phyloP scores from a whole-genome alignment of 1,140 invertebrate species.

The Trissolcus basalis region DNA sequence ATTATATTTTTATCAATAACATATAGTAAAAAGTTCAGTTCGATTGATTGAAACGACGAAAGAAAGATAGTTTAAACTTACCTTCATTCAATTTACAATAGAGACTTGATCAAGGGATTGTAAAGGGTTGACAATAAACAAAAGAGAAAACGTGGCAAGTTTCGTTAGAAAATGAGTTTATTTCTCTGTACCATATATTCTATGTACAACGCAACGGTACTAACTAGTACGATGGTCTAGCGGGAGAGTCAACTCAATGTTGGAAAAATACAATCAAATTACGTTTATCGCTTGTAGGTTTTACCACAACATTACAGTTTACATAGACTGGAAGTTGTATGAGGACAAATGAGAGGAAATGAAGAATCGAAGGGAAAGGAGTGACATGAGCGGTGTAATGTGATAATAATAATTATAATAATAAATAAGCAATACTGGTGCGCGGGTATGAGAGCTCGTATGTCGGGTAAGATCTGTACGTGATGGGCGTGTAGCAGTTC shows the following conservation, averaged over 20 bases:
- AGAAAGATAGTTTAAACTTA: background rate
- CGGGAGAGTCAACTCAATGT: conserved; percentile 70
- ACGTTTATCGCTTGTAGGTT: conserved; percentile 55
- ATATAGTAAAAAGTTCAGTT: too few species aligned
- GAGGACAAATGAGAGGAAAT: conserved; percentile 43
- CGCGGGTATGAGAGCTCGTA: conserved; percentile 67
- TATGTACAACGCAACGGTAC: conserved; percentile 76
- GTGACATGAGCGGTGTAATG: conserved; percentile 63
- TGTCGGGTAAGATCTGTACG: conserved; percentile 74
- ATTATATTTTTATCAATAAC: too few species aligned
- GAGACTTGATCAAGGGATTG: background rate
- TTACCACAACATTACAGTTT: conserved; percentile 54
- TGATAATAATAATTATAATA: conserved; percentile 63
- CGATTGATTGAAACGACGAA: too few species aligned
- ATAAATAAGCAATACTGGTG: conserved; percentile 76
- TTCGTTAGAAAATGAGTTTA: conserved; percentile 77
- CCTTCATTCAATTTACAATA: background rate
- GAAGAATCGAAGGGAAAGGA: conserved; percentile 45
- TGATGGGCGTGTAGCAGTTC: conserved; percentile 63
- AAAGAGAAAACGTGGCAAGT: conserved; percentile 22
- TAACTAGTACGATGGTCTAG: conserved; percentile 72
- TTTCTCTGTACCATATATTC: conserved; percentile 75
- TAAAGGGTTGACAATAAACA: background rate
- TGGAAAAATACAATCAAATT: conserved; percentile 66
- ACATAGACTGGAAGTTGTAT: conserved; percentile 51